Conservation (phyloP, 1,140 invertebrate species). For the Eulimnadia texana region DNA sequence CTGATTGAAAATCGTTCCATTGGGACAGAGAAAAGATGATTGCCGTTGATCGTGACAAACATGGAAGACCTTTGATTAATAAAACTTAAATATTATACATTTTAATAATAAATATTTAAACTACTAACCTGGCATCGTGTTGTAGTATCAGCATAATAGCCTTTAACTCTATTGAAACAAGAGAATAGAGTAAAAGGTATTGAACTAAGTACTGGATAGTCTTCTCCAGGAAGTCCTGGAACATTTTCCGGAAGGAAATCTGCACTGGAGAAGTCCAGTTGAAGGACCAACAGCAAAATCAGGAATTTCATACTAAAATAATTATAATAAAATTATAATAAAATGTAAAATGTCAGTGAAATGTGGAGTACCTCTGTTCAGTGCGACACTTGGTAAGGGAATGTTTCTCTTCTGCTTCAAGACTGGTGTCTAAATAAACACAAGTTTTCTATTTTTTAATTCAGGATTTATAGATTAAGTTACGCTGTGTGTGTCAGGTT, state of each 20-base stretch:
- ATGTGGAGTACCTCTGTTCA: too few relatives aligned
- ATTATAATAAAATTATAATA: too few relatives aligned
- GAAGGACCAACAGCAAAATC: not conserved
- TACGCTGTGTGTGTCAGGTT: too few relatives aligned
- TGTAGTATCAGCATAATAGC: constrained; percentile 74
- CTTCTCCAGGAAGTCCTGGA: constrained; percentile 51
- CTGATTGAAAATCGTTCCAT: constrained; percentile 42
- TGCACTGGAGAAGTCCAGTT: not conserved
- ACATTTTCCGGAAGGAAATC: not conserved
- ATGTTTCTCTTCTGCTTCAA: too few relatives aligned
- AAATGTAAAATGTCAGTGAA: too few relatives aligned
- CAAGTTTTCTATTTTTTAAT: too few relatives aligned
- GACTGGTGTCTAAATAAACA: too few relatives aligned
- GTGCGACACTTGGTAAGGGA: too few relatives aligned
- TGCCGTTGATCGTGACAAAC: constrained; percentile 38
- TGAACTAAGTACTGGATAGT: constrained; percentile 57
- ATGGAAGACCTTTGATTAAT: constrained; percentile 34
- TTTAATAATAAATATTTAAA: not conserved
- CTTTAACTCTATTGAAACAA: constrained; percentile 46
- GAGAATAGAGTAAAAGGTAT: constrained; percentile 63
- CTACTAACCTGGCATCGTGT: constrained; percentile 53
- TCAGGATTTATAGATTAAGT: too few relatives aligned
- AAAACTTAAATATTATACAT: not conserved
- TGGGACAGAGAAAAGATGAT: constrained; percentile 39
- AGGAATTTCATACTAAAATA: not conserved